A percentile compares a stretch with the other conserved stretches of the same genome.
Conservation (phyloP, 2,888 invertebrate genomes). For the Cantharis rufa region DNA sequence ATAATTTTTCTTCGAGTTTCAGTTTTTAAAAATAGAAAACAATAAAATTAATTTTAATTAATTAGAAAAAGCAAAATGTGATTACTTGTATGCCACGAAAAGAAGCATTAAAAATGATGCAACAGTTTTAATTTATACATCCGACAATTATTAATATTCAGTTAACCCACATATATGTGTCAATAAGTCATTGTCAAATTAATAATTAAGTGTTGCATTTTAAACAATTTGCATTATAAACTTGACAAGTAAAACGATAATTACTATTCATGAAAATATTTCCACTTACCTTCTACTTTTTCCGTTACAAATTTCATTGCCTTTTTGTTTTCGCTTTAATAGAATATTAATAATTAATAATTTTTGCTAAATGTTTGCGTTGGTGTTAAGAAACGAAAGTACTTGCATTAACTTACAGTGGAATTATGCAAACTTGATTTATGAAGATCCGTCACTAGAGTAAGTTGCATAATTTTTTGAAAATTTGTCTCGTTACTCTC, state of each 20-base stretch:
- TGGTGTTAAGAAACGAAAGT: constrained; percentile 12
- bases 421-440: constrained; percentile 11
- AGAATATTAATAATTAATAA: neutral
- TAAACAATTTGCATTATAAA: constrained; percentile 22
- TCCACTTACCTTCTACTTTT: constrained; percentile 6
- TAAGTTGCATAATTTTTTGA: neutral
- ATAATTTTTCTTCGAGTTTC: too few species aligned
- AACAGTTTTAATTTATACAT: neutral
- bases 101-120: neutral
- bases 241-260: constrained; percentile 22
- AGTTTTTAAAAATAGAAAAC: too few species aligned
- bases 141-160: neutral
- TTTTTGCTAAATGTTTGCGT: neutral
- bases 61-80: neutral
- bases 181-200: constrained; percentile 40
- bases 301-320: neutral
- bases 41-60: too few species aligned
- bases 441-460: constrained; percentile 4
- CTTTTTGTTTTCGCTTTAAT: neutral
- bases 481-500: neutral
- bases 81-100: neutral
- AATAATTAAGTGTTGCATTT: constrained; percentile 22
- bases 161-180: constrained; percentile 36
- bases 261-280: constrained; percentile 6
- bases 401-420: neutral